Percentiles rank a stretch among this genome's conserved stretches.
Evolutionary conservation across 92 coral and sea anemone genomes (phyloP).

Genomic region (Palythoa grandis): DNA sequence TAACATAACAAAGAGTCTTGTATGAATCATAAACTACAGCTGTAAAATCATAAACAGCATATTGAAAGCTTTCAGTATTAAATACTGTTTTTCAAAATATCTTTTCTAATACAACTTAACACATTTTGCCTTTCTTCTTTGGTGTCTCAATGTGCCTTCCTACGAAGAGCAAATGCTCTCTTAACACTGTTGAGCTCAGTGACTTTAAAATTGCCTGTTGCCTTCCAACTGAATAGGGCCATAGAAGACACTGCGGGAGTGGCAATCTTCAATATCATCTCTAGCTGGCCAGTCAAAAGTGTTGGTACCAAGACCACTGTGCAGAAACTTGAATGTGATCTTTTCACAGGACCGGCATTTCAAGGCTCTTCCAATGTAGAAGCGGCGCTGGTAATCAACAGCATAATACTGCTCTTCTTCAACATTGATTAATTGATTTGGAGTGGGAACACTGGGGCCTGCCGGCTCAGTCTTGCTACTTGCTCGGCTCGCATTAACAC

Average conservation of each 20-base stretch:
- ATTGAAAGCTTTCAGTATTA: slow-evolving; percentile 9
- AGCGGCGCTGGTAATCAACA: slow-evolving; percentile 40
- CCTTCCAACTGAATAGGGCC: slow-evolving; percentile 40
- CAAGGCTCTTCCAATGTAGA: slow-evolving; percentile 57
- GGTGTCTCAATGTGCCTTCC: neutral
- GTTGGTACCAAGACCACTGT: slow-evolving; percentile 40
- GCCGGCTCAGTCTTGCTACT: slow-evolving; percentile 5
- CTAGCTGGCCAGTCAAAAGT: slow-evolving; percentile 51
- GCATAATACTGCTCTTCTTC: slow-evolving; percentile 55
- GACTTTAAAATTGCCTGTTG: slow-evolving; percentile 29
- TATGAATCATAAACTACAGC: neutral
- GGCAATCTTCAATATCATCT: slow-evolving; percentile 40
- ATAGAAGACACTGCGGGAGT: slow-evolving; percentile 36
- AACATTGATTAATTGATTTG: slow-evolving; percentile 47
- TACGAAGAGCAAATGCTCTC: slow-evolving; percentile 3
- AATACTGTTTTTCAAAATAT: neutral
- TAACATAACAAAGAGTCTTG: slow-evolving; percentile 5
- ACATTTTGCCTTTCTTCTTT: neutral
- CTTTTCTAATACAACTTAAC: neutral
- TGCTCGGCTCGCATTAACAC: neutral
- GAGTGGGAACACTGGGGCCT: slow-evolving; percentile 8
- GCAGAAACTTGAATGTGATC: slow-evolving; percentile 46
- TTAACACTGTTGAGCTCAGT: slow-evolving; percentile 14
- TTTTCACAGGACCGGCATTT: slow-evolving; percentile 4
- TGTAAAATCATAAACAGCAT: slow-evolving; percentile 6